Evolutionary conservation across 2,888 invertebrate species (phyloP), one percentile per base, ranked within the genome.

Genomic region (Creontiades dilutus): DNA sequence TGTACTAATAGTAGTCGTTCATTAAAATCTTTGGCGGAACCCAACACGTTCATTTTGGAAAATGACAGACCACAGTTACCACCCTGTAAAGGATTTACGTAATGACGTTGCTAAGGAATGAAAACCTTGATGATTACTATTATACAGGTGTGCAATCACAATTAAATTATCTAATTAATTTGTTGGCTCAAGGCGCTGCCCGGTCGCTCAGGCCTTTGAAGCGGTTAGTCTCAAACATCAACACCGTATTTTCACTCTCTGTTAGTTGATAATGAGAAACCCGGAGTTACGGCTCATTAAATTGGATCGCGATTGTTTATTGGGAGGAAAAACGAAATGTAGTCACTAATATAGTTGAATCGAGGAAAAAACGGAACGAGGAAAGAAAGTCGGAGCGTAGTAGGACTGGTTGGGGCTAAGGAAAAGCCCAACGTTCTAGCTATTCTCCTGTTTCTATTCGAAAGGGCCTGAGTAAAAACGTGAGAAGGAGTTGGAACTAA

Each of bases 401-500:
- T 57, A n/a, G 57, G n/a, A 57, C 14, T 57, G 37, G 37, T 2
- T 37, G 37, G 37, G 57, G 57, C 57, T n/a, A 57, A 57, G 57
- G 57, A 14, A 57, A 57, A 57, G 57, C n/a, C 57, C 16, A 7
- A 57, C 57, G n/a, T 57, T 57, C 57, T 52, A 57, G 57, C n/a
- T 57, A 57, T 57, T n/a, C 19, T 57, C 57, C 57, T n/a, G 57
- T 57, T 57, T 14, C 57, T 57, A 57, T 57, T 57, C 57, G 57
- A 57, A 57, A 57, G n/a, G 16, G 5, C 5, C 57, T 57, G n/a
- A 57, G 57, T 57, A 57, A 57, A 57, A 57, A 57, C 57, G 57
- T 57, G 57, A 57, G 57, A 57, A 57, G 57, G 57, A 57, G 57
- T 57, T 57, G 57, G 57, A 57, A 57, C 57, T 57, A 57, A 57